A percentile compares a stretch with the other conserved stretches of the same genome.
These are phyloP conservation scores for Rhinoderma darwinii DNA, from an alignment of 2,113 vertebrate species.

Conservation along the genomic window DNA sequence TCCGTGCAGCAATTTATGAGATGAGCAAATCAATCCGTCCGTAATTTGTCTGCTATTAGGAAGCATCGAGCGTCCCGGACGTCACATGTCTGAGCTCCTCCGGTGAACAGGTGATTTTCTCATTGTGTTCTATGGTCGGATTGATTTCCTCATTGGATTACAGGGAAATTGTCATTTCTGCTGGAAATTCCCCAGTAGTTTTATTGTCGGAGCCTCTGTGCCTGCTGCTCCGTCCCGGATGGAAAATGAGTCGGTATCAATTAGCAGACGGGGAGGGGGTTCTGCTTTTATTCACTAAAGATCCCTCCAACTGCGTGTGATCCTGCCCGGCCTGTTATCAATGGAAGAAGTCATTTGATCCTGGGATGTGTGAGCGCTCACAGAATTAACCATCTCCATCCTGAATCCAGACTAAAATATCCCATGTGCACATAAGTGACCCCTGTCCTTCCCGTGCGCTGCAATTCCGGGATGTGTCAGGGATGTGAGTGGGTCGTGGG, in stretches of 20 bases:
- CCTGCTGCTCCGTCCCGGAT: not conserved
- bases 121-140: not conserved
- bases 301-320: not conserved
- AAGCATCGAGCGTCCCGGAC: not conserved
- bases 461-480: not conserved
- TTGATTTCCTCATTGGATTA: not conserved
- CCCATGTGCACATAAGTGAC: not conserved
- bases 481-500: not conserved
- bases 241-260: not conserved
- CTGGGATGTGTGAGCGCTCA: not conserved
- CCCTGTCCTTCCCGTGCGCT: not conserved
- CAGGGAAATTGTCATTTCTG: not conserved
- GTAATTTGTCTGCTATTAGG: too few relatives aligned
- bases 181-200: not conserved
- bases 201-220: not conserved
- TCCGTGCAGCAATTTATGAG: too few relatives aligned
- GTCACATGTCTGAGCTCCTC: not conserved
- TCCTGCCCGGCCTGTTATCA: not conserved
- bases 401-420: not conserved
- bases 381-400: not conserved
- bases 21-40: too few relatives aligned
- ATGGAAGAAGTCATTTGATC: not conserved
- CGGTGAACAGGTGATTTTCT: too few relatives aligned
- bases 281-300: not conserved
- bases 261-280: not conserved